Evolutionary conservation across 2,113 vertebrate species (phyloP).

Genomic region (Semicossyphus pulcher): DNA sequence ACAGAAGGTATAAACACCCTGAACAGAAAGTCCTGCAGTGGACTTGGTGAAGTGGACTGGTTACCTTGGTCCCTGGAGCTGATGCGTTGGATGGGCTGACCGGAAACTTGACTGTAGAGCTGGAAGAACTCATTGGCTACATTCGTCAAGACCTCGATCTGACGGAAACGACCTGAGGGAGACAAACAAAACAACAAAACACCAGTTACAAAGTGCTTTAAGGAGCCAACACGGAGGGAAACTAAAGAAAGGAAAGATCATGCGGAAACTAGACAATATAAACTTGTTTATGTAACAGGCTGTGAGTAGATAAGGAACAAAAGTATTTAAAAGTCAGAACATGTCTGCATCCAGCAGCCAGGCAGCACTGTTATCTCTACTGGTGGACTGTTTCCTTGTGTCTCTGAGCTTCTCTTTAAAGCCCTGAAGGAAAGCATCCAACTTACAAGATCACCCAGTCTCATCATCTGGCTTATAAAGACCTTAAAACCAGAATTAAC

Average conservation of each 20-base stretch:
- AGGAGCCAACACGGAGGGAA: neutral
- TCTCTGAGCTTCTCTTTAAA: neutral
- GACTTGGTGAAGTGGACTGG: neutral
- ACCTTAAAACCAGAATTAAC: neutral
- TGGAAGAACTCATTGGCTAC: conserved; percentile 97
- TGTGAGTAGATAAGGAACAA: neutral
- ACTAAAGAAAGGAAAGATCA: neutral
- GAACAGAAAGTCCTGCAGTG: neutral
- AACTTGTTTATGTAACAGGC: neutral
- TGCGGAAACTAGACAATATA: neutral
- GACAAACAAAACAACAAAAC: neutral
- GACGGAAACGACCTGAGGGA: conserved; percentile 93
- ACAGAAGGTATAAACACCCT: too few species aligned
- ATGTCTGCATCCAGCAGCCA: conserved; percentile 6
- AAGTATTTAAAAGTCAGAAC: conserved; percentile 8
- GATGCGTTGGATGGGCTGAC: conserved; percentile 91
- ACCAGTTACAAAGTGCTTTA: neutral
- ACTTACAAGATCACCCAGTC: neutral
- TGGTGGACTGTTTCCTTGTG: conserved; percentile 8
- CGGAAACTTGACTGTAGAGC: conserved; percentile 96
- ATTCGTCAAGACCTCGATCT: conserved; percentile 96
- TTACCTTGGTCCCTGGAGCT: conserved; percentile 75
- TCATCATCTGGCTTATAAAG: neutral
- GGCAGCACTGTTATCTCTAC: neutral
- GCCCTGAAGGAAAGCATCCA: neutral